Conservation (phyloP, 2,113 vertebrate genomes). For the Sapajus apella region DNA sequence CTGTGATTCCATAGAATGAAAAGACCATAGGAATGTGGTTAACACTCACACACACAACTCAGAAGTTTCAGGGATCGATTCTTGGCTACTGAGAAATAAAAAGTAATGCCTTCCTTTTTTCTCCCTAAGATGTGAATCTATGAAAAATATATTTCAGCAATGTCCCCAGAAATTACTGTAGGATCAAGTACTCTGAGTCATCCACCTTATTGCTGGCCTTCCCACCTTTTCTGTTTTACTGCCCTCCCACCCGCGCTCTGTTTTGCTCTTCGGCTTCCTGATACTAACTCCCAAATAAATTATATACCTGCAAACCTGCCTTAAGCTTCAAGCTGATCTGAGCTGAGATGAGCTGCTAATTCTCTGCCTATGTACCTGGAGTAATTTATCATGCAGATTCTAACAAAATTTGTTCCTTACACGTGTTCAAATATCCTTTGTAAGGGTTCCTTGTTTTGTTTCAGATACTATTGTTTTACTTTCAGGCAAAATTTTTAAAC, state of each 20-base stretch:
- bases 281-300: neutral
- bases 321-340: neutral
- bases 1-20: neutral
- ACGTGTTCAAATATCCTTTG: neutral
- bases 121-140: neutral
- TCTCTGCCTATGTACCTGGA: neutral
- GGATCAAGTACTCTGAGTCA: neutral
- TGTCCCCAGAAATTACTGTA: neutral
- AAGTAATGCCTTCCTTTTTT: neutral
- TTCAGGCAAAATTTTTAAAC: neutral
- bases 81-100: neutral
- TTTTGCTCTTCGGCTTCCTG: neutral
- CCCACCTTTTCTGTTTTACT: neutral
- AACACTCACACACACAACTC: neutral
- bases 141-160: neutral
- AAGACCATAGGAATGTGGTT: accelerated
- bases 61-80: neutral
- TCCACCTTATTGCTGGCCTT: neutral
- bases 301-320: neutral
- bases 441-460: neutral
- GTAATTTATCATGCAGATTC: neutral
- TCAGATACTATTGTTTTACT: neutral
- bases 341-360: neutral
- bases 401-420: neutral
- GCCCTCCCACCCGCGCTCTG: no score